Evolutionary conservation across 1,140 invertebrate species (phyloP).

Genomic region (Scaptomyza montana): DNA sequence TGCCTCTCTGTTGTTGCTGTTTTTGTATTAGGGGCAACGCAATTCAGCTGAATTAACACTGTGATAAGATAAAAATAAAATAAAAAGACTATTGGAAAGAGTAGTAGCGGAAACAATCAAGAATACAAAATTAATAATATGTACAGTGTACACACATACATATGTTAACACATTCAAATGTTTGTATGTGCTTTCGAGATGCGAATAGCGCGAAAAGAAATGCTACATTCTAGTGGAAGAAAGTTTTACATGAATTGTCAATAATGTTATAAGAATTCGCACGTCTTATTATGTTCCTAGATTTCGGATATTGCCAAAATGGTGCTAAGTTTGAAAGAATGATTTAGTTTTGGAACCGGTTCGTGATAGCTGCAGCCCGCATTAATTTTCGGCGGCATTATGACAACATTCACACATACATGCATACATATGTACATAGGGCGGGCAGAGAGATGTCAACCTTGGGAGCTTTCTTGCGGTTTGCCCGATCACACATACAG

Average conservation of each 20-base stretch:
- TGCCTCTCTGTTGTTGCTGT: constrained; percentile 7
- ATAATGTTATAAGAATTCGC: too few species aligned
- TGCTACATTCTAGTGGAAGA: too few species aligned
- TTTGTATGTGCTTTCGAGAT: constrained; percentile 6
- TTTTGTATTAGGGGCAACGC: constrained; percentile 17
- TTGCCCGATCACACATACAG: constrained; percentile 19
- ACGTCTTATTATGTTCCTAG: too few species aligned
- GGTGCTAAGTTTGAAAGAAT: constrained; percentile 21
- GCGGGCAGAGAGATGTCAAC: constrained; percentile 55
- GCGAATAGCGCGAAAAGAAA: too few species aligned
- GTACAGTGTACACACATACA: too few species aligned
- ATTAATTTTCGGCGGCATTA: constrained; percentile 42
- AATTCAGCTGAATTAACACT: constrained; percentile 48
- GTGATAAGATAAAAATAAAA: constrained; percentile 65
- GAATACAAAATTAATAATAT: constrained; percentile 28
- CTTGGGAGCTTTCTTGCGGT: constrained; percentile 67
- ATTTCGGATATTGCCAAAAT: background rate
- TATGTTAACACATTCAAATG: background rate
- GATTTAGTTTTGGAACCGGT: constrained; percentile 69
- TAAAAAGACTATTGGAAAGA: constrained; percentile 14
- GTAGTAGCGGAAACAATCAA: constrained; percentile 23
- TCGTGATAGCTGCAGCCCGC: constrained; percentile 64
- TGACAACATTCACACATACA: background rate
- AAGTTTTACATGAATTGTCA: too few species aligned
- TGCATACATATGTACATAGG: background rate